Evolutionary conservation across 2,113 vertebrate species (phyloP), one percentile per base, ranked within the genome.

Genomic region (Lathamus discolor): DNA sequence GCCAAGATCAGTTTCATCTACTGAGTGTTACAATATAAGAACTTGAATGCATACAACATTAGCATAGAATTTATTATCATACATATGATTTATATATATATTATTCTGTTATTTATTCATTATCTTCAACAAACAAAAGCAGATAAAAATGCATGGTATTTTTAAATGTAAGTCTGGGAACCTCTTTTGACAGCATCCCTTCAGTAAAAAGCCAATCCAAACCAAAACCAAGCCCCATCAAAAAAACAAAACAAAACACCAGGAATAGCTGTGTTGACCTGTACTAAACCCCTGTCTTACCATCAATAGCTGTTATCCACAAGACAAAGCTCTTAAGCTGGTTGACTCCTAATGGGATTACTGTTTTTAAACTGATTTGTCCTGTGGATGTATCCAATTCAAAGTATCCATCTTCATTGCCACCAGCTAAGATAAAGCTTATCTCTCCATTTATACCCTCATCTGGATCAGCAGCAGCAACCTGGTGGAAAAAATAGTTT

Each of bases 391-490:
- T 13, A 77, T 97, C 12, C 4, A 98, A 61, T 76, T 83, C 82
- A 93, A 98, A 98, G 95, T 97, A 95, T n/a, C 44, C 98, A 2
- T 97, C 95, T 27, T 97, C 93, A 88, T 98, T 98, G 75, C 98
- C 98, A 66, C 96, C 97, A 37, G 94, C 91, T 78, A 98, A 97
- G 44, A 54, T 86, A 84, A 98, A 98, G 51, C 70, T 97, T 88
- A 98, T 97, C 63, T 96, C 52, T 31, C 97, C 98, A n/a, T 98
- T 98, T 61, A 43, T 22, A n/a, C 94, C 98, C 13, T 90, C 96
- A 88, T 98, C 98, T 0, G 69, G 97, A 93, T 98, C 98, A 85
- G 11, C 70, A 74, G 98, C 98, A 63, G 92, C 57, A 41, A 98
- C 97, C 98, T 98, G 63, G 59, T 70, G 70, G 35, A 29, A 33